Evolutionary conservation across 2,113 vertebrate genomes (phyloP).

Genomic region (Pterocles gutturalis): DNA sequence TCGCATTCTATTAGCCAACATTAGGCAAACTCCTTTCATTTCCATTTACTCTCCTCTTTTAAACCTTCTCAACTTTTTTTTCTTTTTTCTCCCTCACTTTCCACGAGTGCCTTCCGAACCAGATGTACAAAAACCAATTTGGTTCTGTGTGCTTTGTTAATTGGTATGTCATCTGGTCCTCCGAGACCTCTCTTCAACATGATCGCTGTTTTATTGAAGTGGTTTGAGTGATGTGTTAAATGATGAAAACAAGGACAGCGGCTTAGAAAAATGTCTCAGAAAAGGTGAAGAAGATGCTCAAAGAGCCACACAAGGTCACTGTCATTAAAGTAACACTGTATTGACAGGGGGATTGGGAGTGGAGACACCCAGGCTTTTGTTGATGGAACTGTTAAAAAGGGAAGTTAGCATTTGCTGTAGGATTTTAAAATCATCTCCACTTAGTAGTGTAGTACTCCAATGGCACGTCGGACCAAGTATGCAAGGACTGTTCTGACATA

Average conservation of each 20-base stretch:
- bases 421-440: constrained; percentile 18
- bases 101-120: neutral
- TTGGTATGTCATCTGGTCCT: constrained; percentile 74
- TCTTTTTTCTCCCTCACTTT: neutral
- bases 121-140: constrained; percentile 31
- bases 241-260: constrained; percentile 69
- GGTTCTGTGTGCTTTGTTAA: constrained; percentile 69
- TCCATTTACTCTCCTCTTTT: neutral
- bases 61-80: neutral
- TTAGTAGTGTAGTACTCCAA: neutral
- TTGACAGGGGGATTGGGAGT: neutral
- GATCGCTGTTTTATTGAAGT: constrained; percentile 62
- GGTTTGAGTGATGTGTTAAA: constrained; percentile 78
- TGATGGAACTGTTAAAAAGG: constrained; percentile 36
- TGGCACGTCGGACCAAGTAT: neutral
- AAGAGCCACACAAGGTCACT: constrained; percentile 54
- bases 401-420: neutral
- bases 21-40: neutral
- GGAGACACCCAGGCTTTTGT: neutral
- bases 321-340: constrained; percentile 61
- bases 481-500: neutral
- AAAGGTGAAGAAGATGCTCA: constrained; percentile 57
- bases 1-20: neutral
- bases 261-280: constrained; percentile 55
- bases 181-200: constrained; percentile 63